These are phyloP conservation scores for Oncorhynchus tshawytscha DNA, from an alignment of 2,113 vertebrate species.

Conservation along the genomic window DNA sequence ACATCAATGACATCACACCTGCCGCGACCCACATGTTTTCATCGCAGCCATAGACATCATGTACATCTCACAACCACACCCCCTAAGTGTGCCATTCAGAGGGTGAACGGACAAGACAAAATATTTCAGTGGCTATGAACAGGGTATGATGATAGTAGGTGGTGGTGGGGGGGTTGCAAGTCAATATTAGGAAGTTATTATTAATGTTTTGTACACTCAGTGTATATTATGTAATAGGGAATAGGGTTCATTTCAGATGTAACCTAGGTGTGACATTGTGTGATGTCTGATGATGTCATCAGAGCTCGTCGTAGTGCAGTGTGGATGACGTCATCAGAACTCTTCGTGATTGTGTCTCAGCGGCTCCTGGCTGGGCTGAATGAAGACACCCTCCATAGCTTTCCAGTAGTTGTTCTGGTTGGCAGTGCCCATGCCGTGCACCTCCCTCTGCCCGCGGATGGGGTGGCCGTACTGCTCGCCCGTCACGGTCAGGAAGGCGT, in stretches of 20 bases:
- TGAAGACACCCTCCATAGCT: conserved; percentile 94
- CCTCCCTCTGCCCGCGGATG: conserved; percentile 90
- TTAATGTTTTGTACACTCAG: no score
- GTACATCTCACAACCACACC: no score
- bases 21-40: no score
- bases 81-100: no score
- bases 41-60: no score
- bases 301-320: background rate
- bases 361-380: conserved; percentile 80
- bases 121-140: no score
- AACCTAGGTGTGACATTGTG: background rate
- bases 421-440: conserved; percentile 84
- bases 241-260: background rate
- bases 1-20: no score
- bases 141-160: no score
- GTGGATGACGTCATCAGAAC: conserved; percentile 71
- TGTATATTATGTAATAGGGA: background rate
- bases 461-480: conserved; percentile 95
- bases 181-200: no score
- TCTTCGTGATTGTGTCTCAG: conserved; percentile 72
- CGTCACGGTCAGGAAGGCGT: conserved; percentile 88
- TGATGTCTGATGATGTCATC: background rate
- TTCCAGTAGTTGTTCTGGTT: conserved; percentile 91
- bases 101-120: no score
- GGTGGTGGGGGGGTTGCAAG: no score